These are phyloP conservation scores for Oceanodroma tethys DNA, from an alignment of 2,113 vertebrate genomes.

Conservation along the genomic window DNA sequence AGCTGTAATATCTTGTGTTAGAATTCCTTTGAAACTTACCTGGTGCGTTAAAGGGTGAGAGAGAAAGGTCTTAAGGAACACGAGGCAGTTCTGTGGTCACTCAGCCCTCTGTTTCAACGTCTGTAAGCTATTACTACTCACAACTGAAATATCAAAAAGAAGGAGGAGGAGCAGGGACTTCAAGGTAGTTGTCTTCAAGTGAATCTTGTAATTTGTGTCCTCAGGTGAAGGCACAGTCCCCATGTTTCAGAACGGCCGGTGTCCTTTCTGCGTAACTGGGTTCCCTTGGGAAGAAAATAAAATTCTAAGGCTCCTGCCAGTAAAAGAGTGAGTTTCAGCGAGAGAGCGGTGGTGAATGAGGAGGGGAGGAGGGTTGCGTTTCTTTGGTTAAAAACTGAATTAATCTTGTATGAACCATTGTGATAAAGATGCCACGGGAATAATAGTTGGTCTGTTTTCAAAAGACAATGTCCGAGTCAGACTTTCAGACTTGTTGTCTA, in stretches of 20 bases:
- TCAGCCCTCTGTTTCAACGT: accelerated
- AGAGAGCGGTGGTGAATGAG: background rate
- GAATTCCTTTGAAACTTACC: background rate
- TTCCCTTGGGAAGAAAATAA: background rate
- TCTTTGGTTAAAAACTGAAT: background rate
- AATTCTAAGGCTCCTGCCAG: background rate
- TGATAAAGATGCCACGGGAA: background rate
- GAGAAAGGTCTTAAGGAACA: accelerated
- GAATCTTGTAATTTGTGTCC: background rate
- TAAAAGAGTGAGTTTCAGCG: background rate
- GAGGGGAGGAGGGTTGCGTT: background rate
- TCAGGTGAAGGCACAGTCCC: background rate
- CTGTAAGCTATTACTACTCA: background rate
- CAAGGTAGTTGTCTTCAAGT: background rate
- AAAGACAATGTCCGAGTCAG: background rate
- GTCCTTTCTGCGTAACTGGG: background rate
- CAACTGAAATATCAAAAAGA: background rate
- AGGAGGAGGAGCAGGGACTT: background rate
- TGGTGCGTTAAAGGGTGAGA: background rate
- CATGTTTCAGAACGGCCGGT: accelerated
- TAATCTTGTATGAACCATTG: background rate
- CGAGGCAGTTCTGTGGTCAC: accelerated
- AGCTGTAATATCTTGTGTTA: background rate
- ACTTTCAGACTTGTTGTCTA: background rate
- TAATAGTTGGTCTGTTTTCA: conserved; percentile 13